phyloP scores from a whole-genome alignment of 2,888 invertebrate species.

The Monochamus alternatus region DNA sequence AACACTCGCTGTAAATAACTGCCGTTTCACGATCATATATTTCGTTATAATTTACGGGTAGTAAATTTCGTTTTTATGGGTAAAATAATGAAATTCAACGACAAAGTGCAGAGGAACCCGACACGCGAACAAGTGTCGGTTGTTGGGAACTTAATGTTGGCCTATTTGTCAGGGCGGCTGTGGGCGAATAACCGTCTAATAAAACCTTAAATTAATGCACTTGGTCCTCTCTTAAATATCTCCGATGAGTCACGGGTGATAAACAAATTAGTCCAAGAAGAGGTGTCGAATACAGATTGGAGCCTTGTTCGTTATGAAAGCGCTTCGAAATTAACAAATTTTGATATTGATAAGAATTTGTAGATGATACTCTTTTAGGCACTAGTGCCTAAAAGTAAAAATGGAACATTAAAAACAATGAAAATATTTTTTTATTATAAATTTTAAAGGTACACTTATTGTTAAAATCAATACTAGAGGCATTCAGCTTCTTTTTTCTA shows the following conservation, averaged over 20 bases:
- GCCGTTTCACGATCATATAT: background rate
- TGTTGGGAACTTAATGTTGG: background rate
- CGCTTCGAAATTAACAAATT: too few species aligned
- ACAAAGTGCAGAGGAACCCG: background rate
- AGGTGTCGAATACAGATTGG: too few species aligned
- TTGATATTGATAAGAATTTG: too few species aligned
- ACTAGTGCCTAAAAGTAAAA: too few species aligned
- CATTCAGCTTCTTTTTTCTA: too few species aligned
- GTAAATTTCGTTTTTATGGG: conserved; percentile 20
- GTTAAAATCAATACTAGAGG: too few species aligned
- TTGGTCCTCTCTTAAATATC: background rate
- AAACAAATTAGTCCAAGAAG: background rate
- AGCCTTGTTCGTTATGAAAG: too few species aligned
- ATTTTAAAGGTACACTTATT: too few species aligned
- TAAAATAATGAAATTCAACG: background rate
- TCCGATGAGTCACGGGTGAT: background rate
- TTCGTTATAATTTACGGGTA: conserved; percentile 17
- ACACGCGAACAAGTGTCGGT: background rate
- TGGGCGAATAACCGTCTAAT: background rate
- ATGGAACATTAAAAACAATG: too few species aligned
- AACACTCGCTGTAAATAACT: background rate
- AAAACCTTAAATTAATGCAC: background rate
- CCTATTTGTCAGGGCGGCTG: background rate
- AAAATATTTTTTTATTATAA: too few species aligned
- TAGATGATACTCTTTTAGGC: too few species aligned